Percentiles rank a stretch among this genome's conserved stretches.
These are phyloP conservation scores for Pachyuromys duprasi DNA, from an alignment of 2,797 vertebrate genomes.

Conservation along the genomic window DNA sequence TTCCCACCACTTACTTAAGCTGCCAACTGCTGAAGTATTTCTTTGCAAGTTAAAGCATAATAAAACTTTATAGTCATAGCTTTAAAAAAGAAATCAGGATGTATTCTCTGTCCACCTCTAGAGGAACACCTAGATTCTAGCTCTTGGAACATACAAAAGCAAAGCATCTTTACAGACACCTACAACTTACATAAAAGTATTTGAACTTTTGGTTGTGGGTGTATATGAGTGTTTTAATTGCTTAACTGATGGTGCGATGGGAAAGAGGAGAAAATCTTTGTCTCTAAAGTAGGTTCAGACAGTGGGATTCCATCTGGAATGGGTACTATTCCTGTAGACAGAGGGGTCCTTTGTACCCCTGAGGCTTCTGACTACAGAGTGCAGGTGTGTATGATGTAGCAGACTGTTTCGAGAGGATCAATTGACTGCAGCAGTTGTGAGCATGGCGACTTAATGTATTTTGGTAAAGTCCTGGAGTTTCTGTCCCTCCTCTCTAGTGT, in stretches of 20 bases:
- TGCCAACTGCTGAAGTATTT: neutral
- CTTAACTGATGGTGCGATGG: rapidly evolving
- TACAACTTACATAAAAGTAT: neutral
- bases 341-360: neutral
- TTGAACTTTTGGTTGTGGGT: neutral
- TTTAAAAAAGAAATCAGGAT: slow-evolving; percentile 22
- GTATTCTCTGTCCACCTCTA: neutral
- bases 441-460: neutral
- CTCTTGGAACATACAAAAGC: neutral
- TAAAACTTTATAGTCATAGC: neutral
- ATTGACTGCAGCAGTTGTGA: neutral
- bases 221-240: neutral
- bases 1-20: neutral
- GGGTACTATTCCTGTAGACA: neutral
- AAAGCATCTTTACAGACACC: neutral
- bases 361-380: neutral
- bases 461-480: neutral
- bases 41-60: slow-evolving; percentile 27
- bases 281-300: neutral
- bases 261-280: neutral
- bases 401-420: neutral
- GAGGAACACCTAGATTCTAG: neutral
- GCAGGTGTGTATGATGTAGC: neutral
- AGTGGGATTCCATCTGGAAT: neutral
- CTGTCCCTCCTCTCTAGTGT: neutral